Base-by-base conservation (phyloP, 2,797 vertebrate genomes). In the Rachycentron canadum region DNA sequence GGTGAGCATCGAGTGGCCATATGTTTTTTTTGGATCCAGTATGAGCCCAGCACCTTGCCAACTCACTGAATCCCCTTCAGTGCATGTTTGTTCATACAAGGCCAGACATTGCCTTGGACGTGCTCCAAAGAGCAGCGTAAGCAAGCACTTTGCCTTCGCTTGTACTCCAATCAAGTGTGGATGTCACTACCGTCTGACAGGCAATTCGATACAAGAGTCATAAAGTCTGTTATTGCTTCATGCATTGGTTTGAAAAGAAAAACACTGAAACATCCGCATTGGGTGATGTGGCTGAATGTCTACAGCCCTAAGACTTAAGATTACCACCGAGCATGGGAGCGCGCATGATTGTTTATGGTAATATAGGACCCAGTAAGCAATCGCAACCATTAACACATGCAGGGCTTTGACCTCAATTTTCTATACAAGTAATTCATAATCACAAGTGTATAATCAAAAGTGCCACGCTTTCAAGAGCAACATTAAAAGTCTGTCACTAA, bases 131-230 rank as follows among this genome's bases (percentile, higher is more conserved):
- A 80, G 68, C 73, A 67, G 72, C 58, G 34, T 71, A 78, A 86
- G 77, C 78, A 52, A 62, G 34, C 17, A 5, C 68, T 78, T 78
- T 73, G 61, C 79, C 78, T 83, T 43, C 67, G 32, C 79, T 80
- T 74, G 66, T 73, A 57, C 80, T 81, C 83, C 72, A 87, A 87
- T 91, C 82, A 88, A 82, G 82, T 72, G 62, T 57, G 77, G 64
- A 86, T 83, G 81, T 79, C 71, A 78, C 70, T 43, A 71, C 85
- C n/a, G n/a, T 30, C 26, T 78, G 85, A 90, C 76, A 83, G 83
- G 50, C 76, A 70, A 82, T 78, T 70, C 69, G 7, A 82, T 81
- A 70, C 71, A 58, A 47, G 68, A 80, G 63, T 83, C 82, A 79
- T 83, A 79, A 85, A 81, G 69, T 28, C 43, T 81, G 80, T 82